Percentiles rank a stretch among this genome's conserved stretches.
phyloP scores from a whole-genome alignment of 1,140 invertebrate species.

The Diorhabda sublineata region DNA sequence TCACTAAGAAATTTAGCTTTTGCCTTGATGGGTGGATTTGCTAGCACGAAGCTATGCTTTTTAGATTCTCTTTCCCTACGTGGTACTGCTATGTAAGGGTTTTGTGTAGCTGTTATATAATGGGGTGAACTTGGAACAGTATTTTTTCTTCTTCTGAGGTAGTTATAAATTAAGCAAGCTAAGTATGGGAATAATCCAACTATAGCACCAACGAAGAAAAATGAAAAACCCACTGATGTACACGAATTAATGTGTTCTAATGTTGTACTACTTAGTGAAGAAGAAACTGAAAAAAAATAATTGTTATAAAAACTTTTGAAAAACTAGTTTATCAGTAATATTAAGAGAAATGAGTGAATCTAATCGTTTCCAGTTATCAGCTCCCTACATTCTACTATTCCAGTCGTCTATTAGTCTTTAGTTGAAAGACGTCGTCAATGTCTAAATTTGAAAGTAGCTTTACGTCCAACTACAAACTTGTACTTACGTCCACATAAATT shows the following conservation, averaged over 20 bases:
- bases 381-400: background rate
- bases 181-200: constrained; percentile 35
- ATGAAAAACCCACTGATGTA: constrained; percentile 16
- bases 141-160: constrained; percentile 46
- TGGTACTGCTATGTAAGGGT: constrained; percentile 77
- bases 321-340: constrained; percentile 14
- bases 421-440: too few relatives aligned
- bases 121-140: constrained; percentile 66
- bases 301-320: background rate
- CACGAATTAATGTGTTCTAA: constrained; percentile 19
- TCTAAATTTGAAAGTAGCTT: too few relatives aligned
- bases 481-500: too few relatives aligned
- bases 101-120: constrained; percentile 74
- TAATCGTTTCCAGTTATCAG: background rate
- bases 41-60: background rate
- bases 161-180: constrained; percentile 20
- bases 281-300: background rate
- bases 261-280: constrained; percentile 10
- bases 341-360: background rate
- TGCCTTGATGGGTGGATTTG: constrained; percentile 8
- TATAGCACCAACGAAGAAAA: constrained; percentile 48
- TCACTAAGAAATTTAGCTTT: constrained; percentile 58
- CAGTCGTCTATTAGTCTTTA: too few relatives aligned
- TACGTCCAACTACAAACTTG: too few relatives aligned
- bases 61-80: constrained; percentile 51